Evolutionary conservation across 2,888 invertebrate genomes (phyloP).

Genomic region (Luffia ferchaultella): DNA sequence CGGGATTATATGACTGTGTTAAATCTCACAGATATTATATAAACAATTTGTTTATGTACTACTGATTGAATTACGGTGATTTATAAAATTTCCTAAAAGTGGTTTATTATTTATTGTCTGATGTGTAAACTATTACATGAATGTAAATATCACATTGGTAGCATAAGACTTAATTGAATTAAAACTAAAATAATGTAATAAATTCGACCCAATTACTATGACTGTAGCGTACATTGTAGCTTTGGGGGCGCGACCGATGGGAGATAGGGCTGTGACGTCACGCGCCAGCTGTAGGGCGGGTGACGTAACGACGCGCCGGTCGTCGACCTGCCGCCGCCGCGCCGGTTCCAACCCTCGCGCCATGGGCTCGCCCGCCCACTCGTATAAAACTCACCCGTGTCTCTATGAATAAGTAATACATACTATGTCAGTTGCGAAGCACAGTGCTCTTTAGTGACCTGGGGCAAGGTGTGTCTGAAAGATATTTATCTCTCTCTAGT

Average conservation of each 20-base stretch:
- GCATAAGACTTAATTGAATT: too few relatives aligned
- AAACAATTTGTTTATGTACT: too few relatives aligned
- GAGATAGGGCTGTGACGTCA: constrained; percentile 48
- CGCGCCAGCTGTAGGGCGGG: constrained; percentile 50
- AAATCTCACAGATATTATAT: too few relatives aligned
- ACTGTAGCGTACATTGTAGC: not conserved
- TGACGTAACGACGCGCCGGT: constrained; percentile 55
- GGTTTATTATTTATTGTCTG: too few relatives aligned
- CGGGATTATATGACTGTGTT: too few relatives aligned
- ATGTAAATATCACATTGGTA: too few relatives aligned
- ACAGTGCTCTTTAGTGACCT: constrained; percentile 30
- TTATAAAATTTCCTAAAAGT: too few relatives aligned
- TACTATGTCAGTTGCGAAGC: not conserved
- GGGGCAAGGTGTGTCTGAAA: constrained; percentile 34
- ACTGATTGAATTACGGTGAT: too few relatives aligned
- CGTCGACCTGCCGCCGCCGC: constrained; percentile 37
- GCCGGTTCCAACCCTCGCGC: constrained; percentile 29
- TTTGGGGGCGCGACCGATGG: not conserved
- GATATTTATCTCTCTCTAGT: not conserved
- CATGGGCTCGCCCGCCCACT: constrained; percentile 33
- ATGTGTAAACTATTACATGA: too few relatives aligned
- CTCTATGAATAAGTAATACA: not conserved
- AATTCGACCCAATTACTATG: too few relatives aligned
- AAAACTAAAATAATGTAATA: too few relatives aligned
- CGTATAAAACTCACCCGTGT: constrained; percentile 22